Evolutionary conservation across 2,797 vertebrate genomes (phyloP).

Genomic region (Pseudomugil tenellus): DNA sequence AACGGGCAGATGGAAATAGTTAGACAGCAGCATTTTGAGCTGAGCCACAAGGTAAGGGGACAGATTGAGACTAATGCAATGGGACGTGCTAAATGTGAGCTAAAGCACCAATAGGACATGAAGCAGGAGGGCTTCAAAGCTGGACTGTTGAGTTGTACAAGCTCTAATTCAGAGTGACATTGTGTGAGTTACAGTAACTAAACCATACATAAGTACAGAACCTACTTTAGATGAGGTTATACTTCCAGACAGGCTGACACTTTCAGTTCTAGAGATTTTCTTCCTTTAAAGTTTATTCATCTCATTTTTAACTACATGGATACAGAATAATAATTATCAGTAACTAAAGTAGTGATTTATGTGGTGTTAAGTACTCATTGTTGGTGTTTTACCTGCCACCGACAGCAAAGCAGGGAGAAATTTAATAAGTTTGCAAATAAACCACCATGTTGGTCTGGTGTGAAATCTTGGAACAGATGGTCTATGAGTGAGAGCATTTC

Average conservation of each 20-base stretch:
- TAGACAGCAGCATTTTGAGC: constrained; percentile 46
- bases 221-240: constrained; percentile 51
- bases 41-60: constrained; percentile 71
- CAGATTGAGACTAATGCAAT: constrained; percentile 76
- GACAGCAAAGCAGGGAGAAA: background rate
- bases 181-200: constrained; percentile 77
- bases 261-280: constrained; percentile 23
- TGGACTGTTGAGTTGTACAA: constrained; percentile 43
- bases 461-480: background rate
- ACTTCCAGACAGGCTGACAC: constrained; percentile 37
- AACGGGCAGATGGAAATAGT: constrained; percentile 45
- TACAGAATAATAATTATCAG: background rate
- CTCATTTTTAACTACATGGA: background rate
- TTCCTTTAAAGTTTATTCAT: constrained; percentile 3
- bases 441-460: background rate
- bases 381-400: background rate
- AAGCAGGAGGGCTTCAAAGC: constrained; percentile 71
- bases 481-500: background rate
- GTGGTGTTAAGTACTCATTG: background rate
- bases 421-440: background rate
- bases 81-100: constrained; percentile 79
- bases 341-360: background rate
- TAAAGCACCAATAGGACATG: constrained; percentile 70
- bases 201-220: constrained; percentile 67
- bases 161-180: constrained; percentile 73